A percentile compares a stretch with the other conserved stretches of the same genome.
These are phyloP conservation scores for Halocaridina rubra DNA, from an alignment of 2,888 invertebrate genomes.

Conservation along the genomic window DNA sequence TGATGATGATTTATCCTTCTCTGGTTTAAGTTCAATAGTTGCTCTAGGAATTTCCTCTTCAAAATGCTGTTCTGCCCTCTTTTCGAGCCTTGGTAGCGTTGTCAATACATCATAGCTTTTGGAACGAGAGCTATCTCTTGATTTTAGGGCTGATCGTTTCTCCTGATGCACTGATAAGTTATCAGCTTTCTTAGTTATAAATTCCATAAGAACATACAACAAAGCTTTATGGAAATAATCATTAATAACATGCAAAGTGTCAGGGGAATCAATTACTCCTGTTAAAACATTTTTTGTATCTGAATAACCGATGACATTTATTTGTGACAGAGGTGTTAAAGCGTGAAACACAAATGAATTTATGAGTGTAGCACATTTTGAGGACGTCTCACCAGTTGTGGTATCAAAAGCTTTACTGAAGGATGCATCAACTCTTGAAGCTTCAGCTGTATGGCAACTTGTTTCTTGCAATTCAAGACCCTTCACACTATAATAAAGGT, in stretches of 20 bases:
- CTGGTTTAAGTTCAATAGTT: not conserved
- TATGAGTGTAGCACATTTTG: no score
- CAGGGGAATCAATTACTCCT: conserved; percentile 69
- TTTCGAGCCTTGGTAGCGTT: conserved; percentile 19
- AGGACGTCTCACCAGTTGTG: conserved; percentile 55
- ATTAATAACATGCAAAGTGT: conserved; percentile 67
- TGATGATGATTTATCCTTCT: not conserved
- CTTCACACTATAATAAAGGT: conserved; percentile 68
- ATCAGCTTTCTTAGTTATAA: conserved; percentile 50
- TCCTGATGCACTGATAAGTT: not conserved
- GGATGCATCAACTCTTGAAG: conserved; percentile 69
- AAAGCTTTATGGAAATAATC: conserved; percentile 68
- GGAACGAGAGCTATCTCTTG: not conserved
- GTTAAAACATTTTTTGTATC: conserved; percentile 70
- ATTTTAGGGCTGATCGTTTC: not conserved
- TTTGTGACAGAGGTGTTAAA: conserved; percentile 67
- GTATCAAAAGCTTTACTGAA: conserved; percentile 69
- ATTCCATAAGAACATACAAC: conserved; percentile 68
- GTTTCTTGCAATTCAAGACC: conserved; percentile 71
- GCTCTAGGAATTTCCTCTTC: conserved; percentile 8
- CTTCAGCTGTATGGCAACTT: conserved; percentile 70
- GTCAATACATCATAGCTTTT: conserved; percentile 9
- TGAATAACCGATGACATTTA: conserved; percentile 68
- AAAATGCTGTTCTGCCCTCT: conserved; percentile 21
- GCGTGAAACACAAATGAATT: conserved; percentile 63